Base-by-base conservation (phyloP, 2,113 vertebrate genomes). In the Ophthalmolycus amberensis region DNA sequence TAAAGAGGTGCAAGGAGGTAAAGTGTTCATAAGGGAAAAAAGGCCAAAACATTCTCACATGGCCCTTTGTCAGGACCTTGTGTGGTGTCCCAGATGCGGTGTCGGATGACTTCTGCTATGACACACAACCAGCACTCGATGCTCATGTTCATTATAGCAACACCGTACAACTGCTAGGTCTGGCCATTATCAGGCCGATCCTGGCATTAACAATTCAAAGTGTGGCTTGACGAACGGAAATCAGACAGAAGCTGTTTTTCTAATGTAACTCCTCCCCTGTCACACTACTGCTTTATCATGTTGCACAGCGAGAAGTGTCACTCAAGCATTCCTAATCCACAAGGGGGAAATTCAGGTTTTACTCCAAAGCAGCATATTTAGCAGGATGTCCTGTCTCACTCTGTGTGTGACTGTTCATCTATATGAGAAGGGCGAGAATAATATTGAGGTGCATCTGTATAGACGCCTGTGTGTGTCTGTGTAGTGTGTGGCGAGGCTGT, bases 271-370 rank as follows among this genome's bases (percentile, higher is more conserved):
- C 20, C 25, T 12, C 10, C 18, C 20, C 54, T 34, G 64, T 79
- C 74, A 50, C 34, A 52, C 7, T 59, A 11, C 44, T 67, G 22
- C 64, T 78, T 81, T 80, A 85, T 83, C 65, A 80, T 65, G 68
- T 84, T 44, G 48, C 73, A 66, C 76, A 80, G 66, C 10, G 34
- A 34, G 34, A 4, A 40, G 77, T 46, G 70, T 52, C 25, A 62
- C 60, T 79, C 70, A 78, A 72, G 32, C 80, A 71, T 82, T 52
- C 6, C 32, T 84, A 77, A 86, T 86, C 78, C 78, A 80, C 5
- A 34, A 20, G 16, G 48, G 54, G n/a, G 0, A 1, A 2, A 48
- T 50, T 46, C 29, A 20, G 56, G 29, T 69, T 77, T 80, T 37
- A 62, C 50, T 71, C 37, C 2, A 34, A 44, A 76, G 62, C 25